Conservation (phyloP, 2,888 invertebrate species). For the Euplagia quadripunctaria region DNA sequence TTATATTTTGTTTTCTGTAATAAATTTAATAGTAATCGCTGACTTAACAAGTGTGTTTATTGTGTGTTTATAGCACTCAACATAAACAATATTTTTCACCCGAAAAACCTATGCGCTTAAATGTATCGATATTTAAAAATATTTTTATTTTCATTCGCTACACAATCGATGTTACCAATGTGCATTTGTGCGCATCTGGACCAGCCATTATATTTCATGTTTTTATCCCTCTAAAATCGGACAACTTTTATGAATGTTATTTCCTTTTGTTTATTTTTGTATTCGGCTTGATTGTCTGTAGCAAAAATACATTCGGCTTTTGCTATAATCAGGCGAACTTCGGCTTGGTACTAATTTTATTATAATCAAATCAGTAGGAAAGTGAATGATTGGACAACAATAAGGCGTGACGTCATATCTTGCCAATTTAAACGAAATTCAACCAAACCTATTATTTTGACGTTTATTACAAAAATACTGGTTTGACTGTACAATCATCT, state of each 20-base stretch:
- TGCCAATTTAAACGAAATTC: too few relatives aligned
- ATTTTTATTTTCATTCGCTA: not conserved
- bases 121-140: not conserved
- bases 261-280: conserved; percentile 46
- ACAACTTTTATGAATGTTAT: conserved; percentile 49
- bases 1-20: too few relatives aligned
- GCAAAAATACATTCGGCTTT: conserved; percentile 8
- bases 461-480: too few relatives aligned
- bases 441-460: too few relatives aligned
- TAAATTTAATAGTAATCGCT: not conserved
- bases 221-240: conserved; percentile 40
- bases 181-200: conserved; percentile 10
- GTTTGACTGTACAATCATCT: too few relatives aligned
- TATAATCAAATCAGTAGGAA: too few relatives aligned
- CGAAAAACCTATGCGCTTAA: not conserved
- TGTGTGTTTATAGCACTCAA: not conserved
- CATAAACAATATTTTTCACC: not conserved
- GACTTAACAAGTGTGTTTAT: too few relatives aligned
- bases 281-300: conserved; percentile 19
- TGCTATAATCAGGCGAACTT: not conserved
- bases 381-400: too few relatives aligned
- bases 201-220: conserved; percentile 20
- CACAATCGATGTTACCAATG: not conserved
- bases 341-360: not conserved
- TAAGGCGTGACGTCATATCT: too few relatives aligned